Evolutionary conservation across 2,888 invertebrate genomes (phyloP).

Genomic region (Drosophila maculinotata): DNA sequence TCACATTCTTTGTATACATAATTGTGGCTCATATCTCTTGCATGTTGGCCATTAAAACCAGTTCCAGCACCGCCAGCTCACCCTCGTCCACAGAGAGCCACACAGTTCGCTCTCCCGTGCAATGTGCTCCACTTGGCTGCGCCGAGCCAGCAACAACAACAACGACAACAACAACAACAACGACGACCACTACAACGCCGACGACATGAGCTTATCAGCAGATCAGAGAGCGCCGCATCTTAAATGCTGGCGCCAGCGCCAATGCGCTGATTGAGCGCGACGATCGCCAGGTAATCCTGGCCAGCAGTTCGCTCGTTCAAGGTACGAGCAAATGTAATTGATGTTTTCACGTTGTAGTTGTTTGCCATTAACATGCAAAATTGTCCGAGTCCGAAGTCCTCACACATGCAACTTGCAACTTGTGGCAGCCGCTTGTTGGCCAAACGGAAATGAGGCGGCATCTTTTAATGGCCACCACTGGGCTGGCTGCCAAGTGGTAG

Average conservation of each 20-base stretch:
- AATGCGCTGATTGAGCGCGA: conserved; percentile 83
- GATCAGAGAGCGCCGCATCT: conserved; percentile 85
- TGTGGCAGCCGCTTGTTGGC: conserved; percentile 26
- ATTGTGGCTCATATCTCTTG: conserved; percentile 61
- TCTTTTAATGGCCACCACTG: conserved; percentile 49
- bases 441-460: conserved; percentile 67
- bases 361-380: conserved; percentile 73
- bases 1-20: conserved; percentile 56
- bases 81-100: conserved; percentile 22
- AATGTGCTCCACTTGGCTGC: no score
- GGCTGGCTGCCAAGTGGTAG: no score
- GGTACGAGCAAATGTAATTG: conserved; percentile 64
- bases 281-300: conserved; percentile 72
- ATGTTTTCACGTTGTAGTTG: conserved; percentile 79
- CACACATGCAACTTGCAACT: conserved; percentile 30
- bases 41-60: conserved; percentile 59
- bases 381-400: conserved; percentile 35
- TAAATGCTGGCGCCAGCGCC: conserved; percentile 85
- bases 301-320: conserved; percentile 32
- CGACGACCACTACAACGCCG: conserved; percentile 41
- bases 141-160: conserved; percentile 12
- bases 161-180: conserved; percentile 4
- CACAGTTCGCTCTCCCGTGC: conserved; percentile 20
- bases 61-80: conserved; percentile 48
- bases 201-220: conserved; percentile 82